phyloP scores from a whole-genome alignment of 2,113 vertebrate species.

The Vulpes ferrilata region DNA sequence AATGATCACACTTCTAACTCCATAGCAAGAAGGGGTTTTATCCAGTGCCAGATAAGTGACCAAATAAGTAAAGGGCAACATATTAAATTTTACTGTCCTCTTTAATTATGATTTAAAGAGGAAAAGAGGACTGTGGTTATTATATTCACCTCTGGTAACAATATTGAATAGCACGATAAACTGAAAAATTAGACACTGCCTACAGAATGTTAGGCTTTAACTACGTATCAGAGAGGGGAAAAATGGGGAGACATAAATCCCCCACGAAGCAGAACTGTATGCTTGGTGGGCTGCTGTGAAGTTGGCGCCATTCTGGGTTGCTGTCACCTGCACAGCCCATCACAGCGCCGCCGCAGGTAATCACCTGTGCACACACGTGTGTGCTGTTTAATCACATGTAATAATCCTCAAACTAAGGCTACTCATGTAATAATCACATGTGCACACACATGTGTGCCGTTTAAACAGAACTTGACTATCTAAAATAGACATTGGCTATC shows the following conservation, averaged over 20 bases:
- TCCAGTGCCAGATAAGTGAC: neutral
- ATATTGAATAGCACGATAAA: slow-evolving; percentile 50
- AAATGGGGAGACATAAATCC: neutral
- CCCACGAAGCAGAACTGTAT: neutral
- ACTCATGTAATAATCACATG: no score
- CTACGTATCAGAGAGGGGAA: slow-evolving; percentile 47
- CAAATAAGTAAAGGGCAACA: neutral
- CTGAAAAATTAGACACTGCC: slow-evolving; percentile 61
- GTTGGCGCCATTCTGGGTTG: slow-evolving; percentile 97
- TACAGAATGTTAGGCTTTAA: slow-evolving; percentile 70
- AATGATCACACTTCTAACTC: neutral
- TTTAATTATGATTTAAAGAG: slow-evolving; percentile 51
- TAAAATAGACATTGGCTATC: neutral
- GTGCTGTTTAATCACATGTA: no score
- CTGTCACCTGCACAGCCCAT: slow-evolving; percentile 96
- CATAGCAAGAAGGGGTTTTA: neutral
- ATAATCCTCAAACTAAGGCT: no score
- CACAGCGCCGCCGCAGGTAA: slow-evolving; percentile 95
- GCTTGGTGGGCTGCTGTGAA: slow-evolving; percentile 95
- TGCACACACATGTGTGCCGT: no score
- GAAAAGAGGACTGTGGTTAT: neutral
- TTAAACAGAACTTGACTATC: no score
- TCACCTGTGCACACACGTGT: slow-evolving; percentile 90
- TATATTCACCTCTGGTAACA: slow-evolving; percentile 55
- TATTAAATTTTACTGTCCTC: neutral